Evolutionary conservation across 2,888 invertebrate genomes (phyloP).

Genomic region (Crioceris asparagi): DNA sequence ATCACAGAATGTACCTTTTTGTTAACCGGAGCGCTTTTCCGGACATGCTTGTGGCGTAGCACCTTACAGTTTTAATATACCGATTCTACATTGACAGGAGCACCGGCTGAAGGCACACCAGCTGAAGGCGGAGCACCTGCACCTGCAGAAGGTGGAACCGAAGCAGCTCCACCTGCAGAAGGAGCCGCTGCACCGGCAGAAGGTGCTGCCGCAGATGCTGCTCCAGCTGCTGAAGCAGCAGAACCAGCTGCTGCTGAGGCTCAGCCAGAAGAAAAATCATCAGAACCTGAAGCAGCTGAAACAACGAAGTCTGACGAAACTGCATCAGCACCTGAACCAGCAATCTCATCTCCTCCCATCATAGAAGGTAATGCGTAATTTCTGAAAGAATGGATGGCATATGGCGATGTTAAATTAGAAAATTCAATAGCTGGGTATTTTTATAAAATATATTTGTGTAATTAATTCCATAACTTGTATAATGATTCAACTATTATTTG

Average conservation of each 20-base stretch:
- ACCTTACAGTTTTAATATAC: too few species aligned
- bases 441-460: too few species aligned
- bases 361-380: conserved; percentile 19
- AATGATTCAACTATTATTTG: too few species aligned
- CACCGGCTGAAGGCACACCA: conserved; percentile 19
- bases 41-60: too few species aligned
- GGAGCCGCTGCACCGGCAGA: conserved; percentile 20
- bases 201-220: conserved; percentile 18
- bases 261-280: conserved; percentile 19
- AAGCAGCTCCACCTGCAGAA: conserved; percentile 22
- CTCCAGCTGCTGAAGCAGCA: conserved; percentile 12
- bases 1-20: too few species aligned
- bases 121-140: conserved; percentile 26
- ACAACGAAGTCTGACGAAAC: too few species aligned
- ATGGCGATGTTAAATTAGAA: too few species aligned
- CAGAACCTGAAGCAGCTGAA: conserved; percentile 23
- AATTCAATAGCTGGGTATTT: too few species aligned
- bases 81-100: too few species aligned
- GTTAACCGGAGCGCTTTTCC: too few species aligned
- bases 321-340: conserved; percentile 15
- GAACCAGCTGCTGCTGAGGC: conserved; percentile 23
- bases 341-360: conserved; percentile 14
- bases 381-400: too few species aligned
- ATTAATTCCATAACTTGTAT: too few species aligned
- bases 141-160: conserved; percentile 32